Base-by-base conservation (phyloP, 2,888 invertebrate genomes). In the Sphaerophoria rueppellii region DNA sequence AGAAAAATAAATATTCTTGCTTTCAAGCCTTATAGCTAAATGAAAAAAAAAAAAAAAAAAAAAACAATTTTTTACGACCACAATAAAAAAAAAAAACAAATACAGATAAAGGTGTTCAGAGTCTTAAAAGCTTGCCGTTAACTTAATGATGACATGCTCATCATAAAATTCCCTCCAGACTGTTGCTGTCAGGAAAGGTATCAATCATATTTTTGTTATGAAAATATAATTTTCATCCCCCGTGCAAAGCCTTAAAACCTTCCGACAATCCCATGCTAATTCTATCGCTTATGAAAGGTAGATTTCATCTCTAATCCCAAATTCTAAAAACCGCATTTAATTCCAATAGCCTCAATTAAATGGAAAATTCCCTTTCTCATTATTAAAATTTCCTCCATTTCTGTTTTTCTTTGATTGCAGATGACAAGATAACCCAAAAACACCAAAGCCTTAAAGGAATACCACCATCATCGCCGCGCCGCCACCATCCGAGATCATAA, bases 341-440 rank as follows among this genome's bases (percentile, higher is more conserved):
- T 83, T 80, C 72, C 71, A 61, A 83, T 72, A 75, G 74, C 50
- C 50, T 75, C 79, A 79, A 75, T 83, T 79, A 75, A 83, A 79
- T 71, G 57, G 14, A 71, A 60, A 71, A 76, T 48, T 75, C 43
- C 70, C 46, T 74, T 75, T 67, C 57, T 61, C 75, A 80, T 72
- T 67, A 72, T 55, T 54, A 14, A 35, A 35, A 46, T 74, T 50
- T 40, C 16, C 60, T 58, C 35, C 24, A 35, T 9, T 48, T 57
- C 57, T 52, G 34, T 74, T 70, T 24, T 24, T n/a, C n/a, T 75
- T 83, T 76, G 75, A 63, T 83, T 83, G 32, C 80, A 83, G 83
- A 83, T 83, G 75, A 79, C 79, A 70, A 76, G 75, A 83, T 76
- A 83, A 82, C 82, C 74, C 74, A 70, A 73, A 24, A 24, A 61